These are phyloP conservation scores for Amblyraja radiata DNA, from an alignment of 2,797 vertebrate genomes.

Conservation along the genomic window DNA sequence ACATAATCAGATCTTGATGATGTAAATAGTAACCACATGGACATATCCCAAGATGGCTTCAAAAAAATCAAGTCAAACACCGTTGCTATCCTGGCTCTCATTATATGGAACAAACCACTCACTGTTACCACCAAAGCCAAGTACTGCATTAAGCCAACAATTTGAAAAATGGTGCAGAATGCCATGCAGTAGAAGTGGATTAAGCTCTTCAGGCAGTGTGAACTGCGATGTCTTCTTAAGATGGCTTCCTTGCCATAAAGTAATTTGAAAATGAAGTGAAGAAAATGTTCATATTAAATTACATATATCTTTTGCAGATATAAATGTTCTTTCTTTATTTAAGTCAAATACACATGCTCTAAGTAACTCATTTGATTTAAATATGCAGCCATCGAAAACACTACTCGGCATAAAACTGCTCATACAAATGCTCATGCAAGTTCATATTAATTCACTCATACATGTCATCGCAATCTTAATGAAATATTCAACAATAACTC, in stretches of 20 bases:
- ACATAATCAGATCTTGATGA: conserved; percentile 28
- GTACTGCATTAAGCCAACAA: not conserved
- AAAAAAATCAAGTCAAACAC: not conserved
- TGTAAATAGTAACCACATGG: conserved; percentile 16
- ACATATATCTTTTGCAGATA: not conserved
- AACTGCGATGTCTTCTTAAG: not conserved
- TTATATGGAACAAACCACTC: not conserved
- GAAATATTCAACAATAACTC: not conserved
- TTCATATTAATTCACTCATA: not conserved
- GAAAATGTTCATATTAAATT: not conserved
- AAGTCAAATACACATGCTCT: not conserved
- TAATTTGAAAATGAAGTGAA: not conserved
- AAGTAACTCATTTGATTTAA: not conserved
- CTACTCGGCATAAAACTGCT: too few relatives aligned
- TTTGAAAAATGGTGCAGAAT: not conserved
- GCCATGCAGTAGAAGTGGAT: not conserved
- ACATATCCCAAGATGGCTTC: not conserved
- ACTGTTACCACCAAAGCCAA: not conserved
- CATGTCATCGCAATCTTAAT: not conserved
- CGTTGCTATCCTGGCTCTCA: not conserved
- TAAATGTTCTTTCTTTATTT: not conserved
- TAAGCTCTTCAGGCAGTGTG: not conserved
- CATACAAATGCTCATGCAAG: not conserved
- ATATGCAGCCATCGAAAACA: not conserved
- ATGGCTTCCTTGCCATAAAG: not conserved